phyloP scores from a whole-genome alignment of 2,797 vertebrate species.

The Eurystomus glaucurus region DNA sequence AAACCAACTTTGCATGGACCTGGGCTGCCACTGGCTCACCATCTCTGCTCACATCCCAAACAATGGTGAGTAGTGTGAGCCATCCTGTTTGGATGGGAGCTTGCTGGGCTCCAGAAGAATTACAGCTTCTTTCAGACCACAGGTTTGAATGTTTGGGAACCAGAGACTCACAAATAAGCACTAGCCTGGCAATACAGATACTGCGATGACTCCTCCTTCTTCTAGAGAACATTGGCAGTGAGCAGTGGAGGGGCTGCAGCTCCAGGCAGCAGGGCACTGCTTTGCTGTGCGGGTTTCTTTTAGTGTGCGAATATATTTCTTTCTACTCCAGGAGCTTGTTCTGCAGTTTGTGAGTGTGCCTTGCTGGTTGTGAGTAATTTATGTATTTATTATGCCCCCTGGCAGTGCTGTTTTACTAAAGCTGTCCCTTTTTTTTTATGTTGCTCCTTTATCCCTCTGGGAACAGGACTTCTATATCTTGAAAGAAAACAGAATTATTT shows the following conservation, averaged over 20 bases:
- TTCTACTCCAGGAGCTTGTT: not conserved
- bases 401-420: slow-evolving; percentile 69
- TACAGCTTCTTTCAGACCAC: not conserved
- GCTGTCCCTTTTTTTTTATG: slow-evolving; percentile 17
- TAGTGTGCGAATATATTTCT: not conserved
- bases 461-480: slow-evolving; percentile 48
- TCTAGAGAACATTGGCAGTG: not conserved
- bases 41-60: accelerated
- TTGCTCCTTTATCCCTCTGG: slow-evolving; percentile 52
- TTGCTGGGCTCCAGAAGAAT: not conserved
- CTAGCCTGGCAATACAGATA: not conserved
- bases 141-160: not conserved
- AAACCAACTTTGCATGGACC: not conserved
- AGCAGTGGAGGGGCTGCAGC: not conserved
- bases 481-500: slow-evolving; percentile 65
- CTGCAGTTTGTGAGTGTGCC: slow-evolving; percentile 6
- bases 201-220: not conserved
- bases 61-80: not conserved
- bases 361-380: slow-evolving; percentile 60
- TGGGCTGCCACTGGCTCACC: not conserved
- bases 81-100: not conserved
- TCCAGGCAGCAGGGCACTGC: not conserved
- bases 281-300: not conserved
- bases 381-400: slow-evolving; percentile 64
- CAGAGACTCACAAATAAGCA: not conserved